A percentile compares a stretch with the other conserved stretches of the same genome.
Evolutionary conservation across 2,113 vertebrate species (phyloP).

Genomic region (Tragulus kanchil): DNA sequence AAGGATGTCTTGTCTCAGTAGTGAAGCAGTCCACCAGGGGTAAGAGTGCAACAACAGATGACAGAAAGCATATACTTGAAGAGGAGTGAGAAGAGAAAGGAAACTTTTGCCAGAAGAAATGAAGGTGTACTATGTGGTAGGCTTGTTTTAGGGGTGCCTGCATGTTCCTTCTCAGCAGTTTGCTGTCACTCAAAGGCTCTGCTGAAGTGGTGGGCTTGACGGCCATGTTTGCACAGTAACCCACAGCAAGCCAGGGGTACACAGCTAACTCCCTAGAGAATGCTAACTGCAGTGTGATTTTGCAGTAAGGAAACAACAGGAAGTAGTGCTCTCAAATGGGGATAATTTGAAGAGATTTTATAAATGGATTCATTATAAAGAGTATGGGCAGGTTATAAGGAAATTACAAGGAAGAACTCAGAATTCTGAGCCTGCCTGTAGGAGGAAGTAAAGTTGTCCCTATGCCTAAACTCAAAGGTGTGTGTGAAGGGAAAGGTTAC

Average conservation of each 20-base stretch:
- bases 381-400: background rate
- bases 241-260: background rate
- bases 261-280: background rate
- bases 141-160: background rate
- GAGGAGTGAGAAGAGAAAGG: background rate
- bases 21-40: background rate
- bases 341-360: background rate
- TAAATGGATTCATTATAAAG: background rate
- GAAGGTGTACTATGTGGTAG: background rate
- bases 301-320: conserved; percentile 3
- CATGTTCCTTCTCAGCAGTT: background rate
- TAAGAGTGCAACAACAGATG: background rate
- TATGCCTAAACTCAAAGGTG: background rate
- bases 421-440: background rate
- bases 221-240: background rate
- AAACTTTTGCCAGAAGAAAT: background rate
- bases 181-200: background rate
- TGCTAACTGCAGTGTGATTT: background rate
- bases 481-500: background rate
- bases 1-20: background rate
- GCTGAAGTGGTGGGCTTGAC: background rate
- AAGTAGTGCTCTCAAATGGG: conserved; percentile 11
- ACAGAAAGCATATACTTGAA: background rate
- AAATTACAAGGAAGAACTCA: background rate
- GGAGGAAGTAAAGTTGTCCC: background rate